phyloP scores from a whole-genome alignment of 2,113 vertebrate genomes.

The Oryzias melastigma region DNA sequence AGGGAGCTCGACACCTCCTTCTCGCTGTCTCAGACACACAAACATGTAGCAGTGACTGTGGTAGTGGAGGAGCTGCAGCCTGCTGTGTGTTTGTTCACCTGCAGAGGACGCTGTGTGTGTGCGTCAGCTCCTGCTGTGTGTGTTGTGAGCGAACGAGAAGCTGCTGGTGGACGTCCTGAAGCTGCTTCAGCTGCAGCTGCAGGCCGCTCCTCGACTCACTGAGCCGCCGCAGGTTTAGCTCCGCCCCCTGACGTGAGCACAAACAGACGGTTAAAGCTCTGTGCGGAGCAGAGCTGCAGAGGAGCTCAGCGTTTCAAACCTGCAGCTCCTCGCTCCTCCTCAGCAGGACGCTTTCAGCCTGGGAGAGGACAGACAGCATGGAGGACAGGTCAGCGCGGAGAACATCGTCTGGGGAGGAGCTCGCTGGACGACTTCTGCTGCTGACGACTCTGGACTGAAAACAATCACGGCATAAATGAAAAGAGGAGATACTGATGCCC shows the following conservation, averaged over 20 bases:
- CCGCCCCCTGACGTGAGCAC: conserved; percentile 52
- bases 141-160: conserved; percentile 37
- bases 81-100: conserved; percentile 50
- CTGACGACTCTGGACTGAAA: conserved; percentile 64
- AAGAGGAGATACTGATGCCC: background rate
- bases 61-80: background rate
- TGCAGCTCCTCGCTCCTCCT: conserved; percentile 65
- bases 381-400: conserved; percentile 53
- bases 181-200: conserved; percentile 46
- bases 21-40: conserved; percentile 55
- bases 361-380: conserved; percentile 62
- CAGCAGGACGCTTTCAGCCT: conserved; percentile 66
- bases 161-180: conserved; percentile 55
- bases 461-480: background rate
- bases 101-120: conserved; percentile 46
- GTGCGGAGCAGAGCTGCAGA: background rate
- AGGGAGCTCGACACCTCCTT: conserved; percentile 65
- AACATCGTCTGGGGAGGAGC: conserved; percentile 25
- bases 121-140: conserved; percentile 48
- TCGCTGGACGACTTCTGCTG: conserved; percentile 1
- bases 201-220: conserved; percentile 38
- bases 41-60: background rate
- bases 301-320: conserved; percentile 25
- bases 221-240: conserved; percentile 38
- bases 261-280: background rate